These are phyloP conservation scores for Symphodus melops DNA, from an alignment of 2,113 vertebrate species.

Conservation along the genomic window DNA sequence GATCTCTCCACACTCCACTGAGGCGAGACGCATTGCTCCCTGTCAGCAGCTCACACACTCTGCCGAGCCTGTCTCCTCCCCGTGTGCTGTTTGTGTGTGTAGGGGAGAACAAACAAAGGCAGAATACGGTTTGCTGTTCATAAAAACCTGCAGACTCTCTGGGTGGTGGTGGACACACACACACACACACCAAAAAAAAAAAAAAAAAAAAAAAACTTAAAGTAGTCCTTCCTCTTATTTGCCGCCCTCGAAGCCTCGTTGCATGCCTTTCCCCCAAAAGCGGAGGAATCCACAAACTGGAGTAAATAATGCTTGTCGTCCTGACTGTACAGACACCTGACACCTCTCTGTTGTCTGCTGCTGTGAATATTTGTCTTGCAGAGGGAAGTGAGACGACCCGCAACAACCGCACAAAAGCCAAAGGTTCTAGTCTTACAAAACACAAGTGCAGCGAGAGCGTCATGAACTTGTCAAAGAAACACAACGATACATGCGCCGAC, in stretches of 20 bases:
- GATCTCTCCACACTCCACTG: constrained; percentile 71
- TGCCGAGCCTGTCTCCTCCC: constrained; percentile 46
- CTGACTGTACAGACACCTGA: constrained; percentile 25
- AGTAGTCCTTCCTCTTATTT: background rate
- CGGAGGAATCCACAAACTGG: constrained; percentile 14
- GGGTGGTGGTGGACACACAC: background rate
- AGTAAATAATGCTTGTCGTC: constrained; percentile 11
- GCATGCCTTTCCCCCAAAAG: background rate
- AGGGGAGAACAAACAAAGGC: constrained; percentile 13
- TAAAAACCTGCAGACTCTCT: background rate
- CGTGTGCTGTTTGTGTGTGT: background rate
- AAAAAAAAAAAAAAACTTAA: too few species aligned
- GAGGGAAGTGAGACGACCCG: constrained; percentile 17
- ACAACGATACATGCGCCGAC: background rate
- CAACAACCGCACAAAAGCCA: background rate
- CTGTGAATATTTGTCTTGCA: constrained; percentile 19
- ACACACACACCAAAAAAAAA: too few species aligned
- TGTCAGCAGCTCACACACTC: constrained; percentile 51
- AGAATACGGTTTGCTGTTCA: background rate
- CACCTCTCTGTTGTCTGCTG: constrained; percentile 19
- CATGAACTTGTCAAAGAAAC: constrained; percentile 17
- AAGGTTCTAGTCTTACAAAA: constrained; percentile 16
- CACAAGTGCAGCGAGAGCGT: background rate
- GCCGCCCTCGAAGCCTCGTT: background rate
- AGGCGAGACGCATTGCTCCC: constrained; percentile 67